Conservation (phyloP, 2,888 invertebrate genomes). For the Tuberolachnus salignus region DNA sequence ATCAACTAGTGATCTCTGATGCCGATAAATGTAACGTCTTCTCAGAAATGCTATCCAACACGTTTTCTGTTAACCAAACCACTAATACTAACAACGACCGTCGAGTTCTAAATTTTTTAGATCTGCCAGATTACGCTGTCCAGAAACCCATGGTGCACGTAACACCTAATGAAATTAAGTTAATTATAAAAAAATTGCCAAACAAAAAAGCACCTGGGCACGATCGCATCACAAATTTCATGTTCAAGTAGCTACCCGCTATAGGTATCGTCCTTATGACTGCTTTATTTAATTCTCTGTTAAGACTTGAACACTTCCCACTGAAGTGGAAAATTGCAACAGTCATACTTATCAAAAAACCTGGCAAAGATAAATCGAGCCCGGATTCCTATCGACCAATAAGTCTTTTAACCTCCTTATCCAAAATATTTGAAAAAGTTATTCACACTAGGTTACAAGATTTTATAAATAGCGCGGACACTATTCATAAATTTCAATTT, state of each 20-base stretch:
- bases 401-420: conserved; percentile 1
- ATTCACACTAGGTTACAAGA: background rate
- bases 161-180: background rate
- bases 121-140: background rate
- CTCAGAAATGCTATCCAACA: background rate
- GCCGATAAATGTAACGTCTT: conserved; percentile 24
- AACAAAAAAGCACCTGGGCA: conserved; percentile 1
- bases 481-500: conserved; percentile 4
- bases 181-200: background rate
- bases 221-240: background rate
- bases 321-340: conserved; percentile 11
- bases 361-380: conserved; percentile 11
- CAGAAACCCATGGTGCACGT: background rate
- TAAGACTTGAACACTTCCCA: conserved; percentile 1
- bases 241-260: background rate
- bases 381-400: background rate
- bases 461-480: background rate
- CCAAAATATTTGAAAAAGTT: conserved; percentile 19
- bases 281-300: background rate
- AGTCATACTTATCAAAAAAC: conserved; percentile 7
- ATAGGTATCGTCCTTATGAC: conserved; percentile 1
- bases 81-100: background rate
- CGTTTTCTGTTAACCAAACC: background rate
- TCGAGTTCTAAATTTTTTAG: background rate
- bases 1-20: conserved; percentile 4